A percentile compares a stretch with the other conserved stretches of the same genome.
phyloP scores from a whole-genome alignment of 2,113 vertebrate species.

The Canis aureus region DNA sequence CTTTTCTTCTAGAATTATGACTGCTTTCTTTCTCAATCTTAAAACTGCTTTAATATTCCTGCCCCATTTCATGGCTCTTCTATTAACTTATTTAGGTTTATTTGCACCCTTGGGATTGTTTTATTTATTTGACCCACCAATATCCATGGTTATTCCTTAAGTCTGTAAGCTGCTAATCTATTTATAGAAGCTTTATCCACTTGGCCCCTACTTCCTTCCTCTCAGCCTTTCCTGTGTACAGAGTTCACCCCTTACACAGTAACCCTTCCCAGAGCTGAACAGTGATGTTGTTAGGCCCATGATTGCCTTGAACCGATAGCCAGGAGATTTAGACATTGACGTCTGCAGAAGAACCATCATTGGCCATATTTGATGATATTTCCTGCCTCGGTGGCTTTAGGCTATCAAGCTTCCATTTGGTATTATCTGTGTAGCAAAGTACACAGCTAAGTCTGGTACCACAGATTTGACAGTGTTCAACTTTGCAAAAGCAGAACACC shows the following conservation, averaged over 20 bases:
- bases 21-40: conserved; percentile 44
- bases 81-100: conserved; percentile 53
- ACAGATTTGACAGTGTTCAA: background rate
- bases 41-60: background rate
- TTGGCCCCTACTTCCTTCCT: conserved; percentile 69
- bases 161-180: conserved; percentile 48
- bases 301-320: background rate
- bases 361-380: background rate
- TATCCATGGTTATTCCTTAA: conserved; percentile 4
- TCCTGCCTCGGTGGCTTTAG: conserved; percentile 8
- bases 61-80: background rate
- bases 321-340: background rate
- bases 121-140: conserved; percentile 36
- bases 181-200: conserved; percentile 62
- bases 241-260: background rate
- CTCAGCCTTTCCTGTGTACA: conserved; percentile 67
- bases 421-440: conserved; percentile 7
- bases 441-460: background rate
- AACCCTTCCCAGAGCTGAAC: conserved; percentile 3
- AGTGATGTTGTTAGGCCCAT: background rate
- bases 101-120: conserved; percentile 48
- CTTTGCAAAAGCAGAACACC: background rate
- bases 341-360: background rate
- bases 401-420: background rate
- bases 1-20: background rate